Percentiles rank a stretch among this genome's conserved stretches.
Conservation (phyloP, 1,140 invertebrate genomes). For the Musca domestica region DNA sequence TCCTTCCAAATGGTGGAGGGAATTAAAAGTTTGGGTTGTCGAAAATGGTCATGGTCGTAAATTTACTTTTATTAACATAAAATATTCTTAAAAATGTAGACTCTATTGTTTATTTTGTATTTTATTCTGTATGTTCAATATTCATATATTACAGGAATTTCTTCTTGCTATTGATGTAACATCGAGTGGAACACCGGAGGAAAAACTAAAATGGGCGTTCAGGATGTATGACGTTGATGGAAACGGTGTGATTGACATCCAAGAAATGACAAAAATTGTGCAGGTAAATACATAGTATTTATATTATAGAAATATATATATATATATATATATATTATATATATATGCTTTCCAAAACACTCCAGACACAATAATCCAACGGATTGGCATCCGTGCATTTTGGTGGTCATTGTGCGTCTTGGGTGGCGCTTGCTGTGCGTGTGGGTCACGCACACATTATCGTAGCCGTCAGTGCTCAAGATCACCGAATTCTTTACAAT, state of each 20-base stretch:
- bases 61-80: not conserved
- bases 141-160: constrained; percentile 69
- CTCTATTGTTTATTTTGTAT: not conserved
- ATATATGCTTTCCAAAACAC: too few relatives aligned
- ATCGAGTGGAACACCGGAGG: constrained; percentile 93
- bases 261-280: constrained; percentile 93
- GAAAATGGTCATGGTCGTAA: not conserved
- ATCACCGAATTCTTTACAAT: too few relatives aligned
- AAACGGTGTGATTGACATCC: constrained; percentile 97
- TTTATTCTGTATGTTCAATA: not conserved
- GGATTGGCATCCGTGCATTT: too few relatives aligned
- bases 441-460: too few relatives aligned
- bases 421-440: too few relatives aligned
- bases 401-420: too few relatives aligned
- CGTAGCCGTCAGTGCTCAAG: too few relatives aligned
- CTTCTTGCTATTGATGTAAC: constrained; percentile 97
- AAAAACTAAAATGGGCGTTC: constrained; percentile 99
- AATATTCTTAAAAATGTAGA: not conserved
- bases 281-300: constrained; percentile 62
- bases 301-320: too few relatives aligned
- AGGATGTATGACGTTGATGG: constrained; percentile 99
- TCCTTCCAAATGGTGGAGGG: too few relatives aligned
- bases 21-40: not conserved
- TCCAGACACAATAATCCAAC: too few relatives aligned
- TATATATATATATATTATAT: too few relatives aligned